Evolutionary conservation across 2,797 vertebrate species (phyloP).

Genomic region (Coregonus ussuriensis): DNA sequence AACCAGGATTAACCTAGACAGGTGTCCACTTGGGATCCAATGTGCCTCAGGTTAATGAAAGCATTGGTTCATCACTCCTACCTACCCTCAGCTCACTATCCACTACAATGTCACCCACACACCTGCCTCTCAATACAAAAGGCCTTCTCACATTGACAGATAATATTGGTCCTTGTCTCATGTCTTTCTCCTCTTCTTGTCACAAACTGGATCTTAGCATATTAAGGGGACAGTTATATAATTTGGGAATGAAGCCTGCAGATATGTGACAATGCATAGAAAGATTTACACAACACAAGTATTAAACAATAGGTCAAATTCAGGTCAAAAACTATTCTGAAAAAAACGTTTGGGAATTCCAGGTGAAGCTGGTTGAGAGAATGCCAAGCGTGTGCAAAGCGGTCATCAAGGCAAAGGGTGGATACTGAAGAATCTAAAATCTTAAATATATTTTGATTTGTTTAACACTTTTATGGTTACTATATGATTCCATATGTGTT

Average conservation of each 20-base stretch:
- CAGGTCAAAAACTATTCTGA: not conserved
- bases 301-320: not conserved
- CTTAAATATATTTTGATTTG: too few relatives aligned
- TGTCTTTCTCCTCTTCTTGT: conserved; percentile 1
- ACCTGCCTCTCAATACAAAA: conserved; percentile 21
- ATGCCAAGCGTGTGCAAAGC: too few relatives aligned
- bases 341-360: too few relatives aligned
- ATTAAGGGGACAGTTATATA: not conserved
- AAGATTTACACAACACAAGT: not conserved
- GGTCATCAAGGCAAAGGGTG: too few relatives aligned
- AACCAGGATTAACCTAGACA: too few relatives aligned
- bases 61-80: too few relatives aligned
- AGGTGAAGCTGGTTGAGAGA: too few relatives aligned
- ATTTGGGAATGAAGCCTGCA: not conserved
- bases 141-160: not conserved
- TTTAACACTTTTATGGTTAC: too few relatives aligned
- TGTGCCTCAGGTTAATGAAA: conserved; percentile 16
- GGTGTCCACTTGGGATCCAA: not conserved
- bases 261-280: not conserved
- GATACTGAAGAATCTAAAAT: too few relatives aligned
- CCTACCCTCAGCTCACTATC: not conserved
- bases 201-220: not conserved
- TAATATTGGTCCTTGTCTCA: not conserved
- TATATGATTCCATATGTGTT: too few relatives aligned
- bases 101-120: not conserved